Evolutionary conservation across 2,797 vertebrate species (phyloP), one percentile per base, ranked within the genome.

Genomic region (Microcaecilia unicolor): DNA sequence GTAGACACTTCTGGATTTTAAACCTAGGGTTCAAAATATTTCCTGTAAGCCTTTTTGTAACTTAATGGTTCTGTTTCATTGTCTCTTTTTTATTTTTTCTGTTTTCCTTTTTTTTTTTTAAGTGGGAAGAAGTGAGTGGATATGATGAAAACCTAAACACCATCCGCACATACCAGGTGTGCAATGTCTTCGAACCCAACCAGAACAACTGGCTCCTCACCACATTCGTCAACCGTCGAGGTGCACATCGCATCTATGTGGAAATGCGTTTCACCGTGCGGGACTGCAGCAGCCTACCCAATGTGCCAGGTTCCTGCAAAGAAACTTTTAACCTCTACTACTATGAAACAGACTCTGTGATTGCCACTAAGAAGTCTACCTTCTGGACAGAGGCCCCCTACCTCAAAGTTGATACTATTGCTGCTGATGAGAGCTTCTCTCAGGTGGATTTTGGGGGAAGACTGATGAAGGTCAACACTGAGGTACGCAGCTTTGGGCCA

Each of bases 191-290:
- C 9, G 93, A 96, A 42, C 84, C 94, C 48, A 98, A 92, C 65
- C 94, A 98, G 64, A 98, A 98, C 84, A 98, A 98, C 76, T 98
- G 95, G 94, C 91, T 98, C 22, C 92, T 95, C 57, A 98, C 95
- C 43, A 98, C 93, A 3, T 98, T 97, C 74, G 91, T 98, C 25
- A 86, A 93, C 52, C 83, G 95, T 2, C 86, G 85, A 0, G 91
- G 86, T 1, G 90, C 95, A 6, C 93, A 98, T 44, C 90, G 95
- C 36, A 90, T 98, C 76, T 98, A 98, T 24, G 85, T 93, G 20
- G 95, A 98, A 85, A 98, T 98, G 74, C 90, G 92, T 48, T 98
- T 98, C 76, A 97, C 92, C 0, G 95, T 98, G 59, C 86, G 95
- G 2, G 92, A 98, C 85, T 98, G 95, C 79, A 93, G 94, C 82